phyloP scores from a whole-genome alignment of 2,797 vertebrate genomes.

The Scarus forsteni region DNA sequence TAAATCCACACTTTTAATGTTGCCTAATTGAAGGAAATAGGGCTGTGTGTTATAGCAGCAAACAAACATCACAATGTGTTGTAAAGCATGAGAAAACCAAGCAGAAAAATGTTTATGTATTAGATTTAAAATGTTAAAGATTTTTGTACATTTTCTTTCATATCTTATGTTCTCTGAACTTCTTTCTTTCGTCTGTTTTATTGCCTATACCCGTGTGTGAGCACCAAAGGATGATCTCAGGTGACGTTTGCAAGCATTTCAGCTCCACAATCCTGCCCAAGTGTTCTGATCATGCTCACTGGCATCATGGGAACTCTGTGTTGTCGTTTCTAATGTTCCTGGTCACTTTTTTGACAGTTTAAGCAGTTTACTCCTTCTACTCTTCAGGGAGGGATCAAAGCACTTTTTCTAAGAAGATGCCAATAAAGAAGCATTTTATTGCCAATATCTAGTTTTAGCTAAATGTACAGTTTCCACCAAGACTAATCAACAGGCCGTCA shows the following conservation, averaged over 20 bases:
- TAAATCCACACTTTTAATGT: no score
- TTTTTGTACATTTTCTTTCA: conserved; percentile 53
- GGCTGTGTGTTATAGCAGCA: conserved; percentile 3
- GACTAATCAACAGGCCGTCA: conserved; percentile 62
- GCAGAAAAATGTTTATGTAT: conserved; percentile 27
- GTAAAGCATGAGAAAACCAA: conserved; percentile 34
- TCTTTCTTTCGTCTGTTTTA: conserved; percentile 40
- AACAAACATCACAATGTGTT: conserved; percentile 51
- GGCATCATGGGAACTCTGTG: conserved; percentile 69
- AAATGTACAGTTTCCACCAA: conserved; percentile 74
- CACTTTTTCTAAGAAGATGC: conserved; percentile 97
- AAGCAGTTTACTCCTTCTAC: conserved; percentile 71
- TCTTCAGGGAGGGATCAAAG: conserved; percentile 86
- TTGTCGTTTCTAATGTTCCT: conserved; percentile 78
- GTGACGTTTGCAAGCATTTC: conserved; percentile 83
- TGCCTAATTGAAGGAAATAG: no score
- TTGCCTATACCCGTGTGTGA: conserved; percentile 50
- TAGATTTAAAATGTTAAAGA: conserved; percentile 38
- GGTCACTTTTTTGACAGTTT: conserved; percentile 66
- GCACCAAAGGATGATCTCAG: conserved; percentile 83
- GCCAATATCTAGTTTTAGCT: conserved; percentile 82
- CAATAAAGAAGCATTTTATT: conserved; percentile 88
- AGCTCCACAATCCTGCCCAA: conserved; percentile 84
- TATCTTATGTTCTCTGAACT: conserved; percentile 74
- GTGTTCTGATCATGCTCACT: conserved; percentile 56